These are phyloP conservation scores for Acanthosoma haemorrhoidale DNA, from an alignment of 2,888 invertebrate genomes.

Conservation along the genomic window DNA sequence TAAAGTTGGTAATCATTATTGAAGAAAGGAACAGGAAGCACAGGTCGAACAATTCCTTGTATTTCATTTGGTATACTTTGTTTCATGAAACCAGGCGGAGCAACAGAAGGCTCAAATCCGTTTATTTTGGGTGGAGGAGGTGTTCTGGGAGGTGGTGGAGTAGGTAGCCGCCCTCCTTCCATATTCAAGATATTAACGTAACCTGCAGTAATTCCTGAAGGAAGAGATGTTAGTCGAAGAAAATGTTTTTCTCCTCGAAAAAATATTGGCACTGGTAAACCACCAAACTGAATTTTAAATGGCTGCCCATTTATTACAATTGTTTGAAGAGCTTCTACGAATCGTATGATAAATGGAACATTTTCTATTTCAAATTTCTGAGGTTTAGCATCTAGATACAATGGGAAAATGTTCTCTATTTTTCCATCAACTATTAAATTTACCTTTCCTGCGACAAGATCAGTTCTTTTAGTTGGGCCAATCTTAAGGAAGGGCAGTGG, in stretches of 20 bases:
- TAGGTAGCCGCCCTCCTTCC: constrained; percentile 54
- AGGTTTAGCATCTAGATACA: constrained; percentile 76
- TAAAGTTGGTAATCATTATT: not conserved
- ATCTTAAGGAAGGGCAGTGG: constrained; percentile 92
- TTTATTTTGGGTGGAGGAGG: constrained; percentile 1
- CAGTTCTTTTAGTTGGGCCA: constrained; percentile 67
- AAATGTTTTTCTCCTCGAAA: constrained; percentile 72
- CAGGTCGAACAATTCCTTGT: not conserved
- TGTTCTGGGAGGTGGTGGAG: constrained; percentile 31
- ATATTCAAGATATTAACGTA: constrained; percentile 64
- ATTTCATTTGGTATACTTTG: not conserved
- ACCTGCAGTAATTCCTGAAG: constrained; percentile 67
- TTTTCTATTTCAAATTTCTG: constrained; percentile 66
- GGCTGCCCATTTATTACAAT: constrained; percentile 73
- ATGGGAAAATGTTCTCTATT: constrained; percentile 59
- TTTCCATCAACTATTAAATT: constrained; percentile 77
- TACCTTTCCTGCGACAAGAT: constrained; percentile 78
- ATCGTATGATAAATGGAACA: constrained; percentile 67
- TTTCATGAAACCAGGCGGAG: constrained; percentile 22
- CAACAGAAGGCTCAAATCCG: not conserved
- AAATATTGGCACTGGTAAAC: constrained; percentile 70
- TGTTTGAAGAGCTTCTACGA: constrained; percentile 69
- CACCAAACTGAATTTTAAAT: constrained; percentile 77
- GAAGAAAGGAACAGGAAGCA: constrained; percentile 21
- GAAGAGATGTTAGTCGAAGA: constrained; percentile 70